Base-by-base conservation (phyloP, 2,888 invertebrate genomes). In the Caenorhabditis afra region DNA sequence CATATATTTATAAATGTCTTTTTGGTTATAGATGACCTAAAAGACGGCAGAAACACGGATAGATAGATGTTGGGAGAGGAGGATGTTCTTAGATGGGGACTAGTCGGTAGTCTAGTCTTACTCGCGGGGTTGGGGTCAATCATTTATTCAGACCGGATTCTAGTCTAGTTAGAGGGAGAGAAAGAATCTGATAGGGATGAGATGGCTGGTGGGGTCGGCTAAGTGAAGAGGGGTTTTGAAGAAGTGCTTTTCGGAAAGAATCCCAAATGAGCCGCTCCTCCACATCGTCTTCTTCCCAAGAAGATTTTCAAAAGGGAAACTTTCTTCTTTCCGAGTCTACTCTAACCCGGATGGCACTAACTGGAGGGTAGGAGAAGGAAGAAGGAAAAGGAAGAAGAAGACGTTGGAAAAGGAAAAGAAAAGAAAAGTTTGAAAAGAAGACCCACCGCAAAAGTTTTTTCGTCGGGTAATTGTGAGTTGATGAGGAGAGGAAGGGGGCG, bases 231-330 rank as follows among this genome's bases (percentile, higher is more conserved):
- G 39, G 62, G 37, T 52, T 39, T 39, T 18, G 37, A 35, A 58
- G 67, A 73, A 73, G 73, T 64, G 73, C 73, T 64, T 73, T 68
- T 44, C 50, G 70, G 61, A 55, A 61, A 47, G 64, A 64, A 73
- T 64, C 29, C 58, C 39, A 58, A 73, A 73, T 64, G 73, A 64
- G 71, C 52, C 16, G 49, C 29, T 29, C 29, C 29, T 5, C 29
- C 29, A 3, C 29, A 29, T 29, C 29, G 29, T 29, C 29, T 29
- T 29, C 29, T 29, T 29, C 29, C 29, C 52, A 64, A 29, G 29
- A 29, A 29, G 29, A 29, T 29, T 29, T 29, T 29, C 29, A 29
- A 29, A 29, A 29, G 3, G 29, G 29, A 29, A 29, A 29, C 29
- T 29, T 29, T 29, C 29, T 29, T 29, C 29, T 29, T 29, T 29